Percentiles rank a stretch among this genome's conserved stretches.
phyloP scores from a whole-genome alignment of 2,797 vertebrate species.

The Chrosomus eos region DNA sequence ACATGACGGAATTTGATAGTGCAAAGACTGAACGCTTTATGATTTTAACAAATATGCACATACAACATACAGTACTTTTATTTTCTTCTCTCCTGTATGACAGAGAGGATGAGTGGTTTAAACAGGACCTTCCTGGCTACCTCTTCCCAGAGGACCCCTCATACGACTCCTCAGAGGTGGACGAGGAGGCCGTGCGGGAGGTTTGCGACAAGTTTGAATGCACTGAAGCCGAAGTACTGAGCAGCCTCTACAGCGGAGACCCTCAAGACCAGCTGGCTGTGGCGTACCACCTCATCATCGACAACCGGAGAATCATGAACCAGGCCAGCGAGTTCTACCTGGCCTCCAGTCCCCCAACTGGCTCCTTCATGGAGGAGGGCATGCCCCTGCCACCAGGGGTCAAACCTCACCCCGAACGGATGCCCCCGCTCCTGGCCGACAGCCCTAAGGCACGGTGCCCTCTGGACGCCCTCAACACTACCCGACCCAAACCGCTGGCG shows the following conservation, averaged over 20 bases:
- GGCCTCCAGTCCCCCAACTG: constrained; percentile 94
- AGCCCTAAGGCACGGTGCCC: constrained; percentile 94
- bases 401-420: constrained; percentile 95
- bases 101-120: constrained; percentile 97
- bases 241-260: constrained; percentile 95
- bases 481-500: constrained; percentile 90
- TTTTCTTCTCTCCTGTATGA: neutral
- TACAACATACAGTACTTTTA: neutral
- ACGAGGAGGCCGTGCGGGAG: constrained; percentile 94
- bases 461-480: constrained; percentile 96
- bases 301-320: constrained; percentile 98
- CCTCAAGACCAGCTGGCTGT: constrained; percentile 97
- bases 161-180: constrained; percentile 90
- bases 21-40: neutral
- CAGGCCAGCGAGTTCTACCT: constrained; percentile 99
- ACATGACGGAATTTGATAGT: no score
- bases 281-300: constrained; percentile 97
- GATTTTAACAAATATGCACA: neutral
- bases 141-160: constrained; percentile 97
- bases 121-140: constrained; percentile 94
- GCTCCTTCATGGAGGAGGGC: constrained; percentile 96
- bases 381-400: constrained; percentile 90
- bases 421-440: constrained; percentile 93
- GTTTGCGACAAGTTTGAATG: constrained; percentile 98
- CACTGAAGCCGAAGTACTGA: constrained; percentile 90